Base-by-base conservation (phyloP, 2,888 invertebrate genomes). In the Cataglyphis livida region DNA sequence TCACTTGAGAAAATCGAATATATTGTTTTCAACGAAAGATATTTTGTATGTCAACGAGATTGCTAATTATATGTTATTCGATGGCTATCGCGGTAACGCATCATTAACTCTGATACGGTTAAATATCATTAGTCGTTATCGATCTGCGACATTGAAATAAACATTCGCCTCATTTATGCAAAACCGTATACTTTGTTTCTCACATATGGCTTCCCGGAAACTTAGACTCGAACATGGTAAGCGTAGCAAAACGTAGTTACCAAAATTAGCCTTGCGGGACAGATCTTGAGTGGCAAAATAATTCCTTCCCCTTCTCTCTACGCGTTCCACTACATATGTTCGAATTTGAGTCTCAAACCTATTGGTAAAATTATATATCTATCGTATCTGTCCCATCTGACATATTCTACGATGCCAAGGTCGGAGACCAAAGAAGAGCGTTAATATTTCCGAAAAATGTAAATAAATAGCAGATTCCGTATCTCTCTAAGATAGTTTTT, bases 371-470 rank as follows among this genome's bases (percentile, higher is more conserved):
- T 75, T 61, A 66, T 73, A 66, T 65, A 64, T 65, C 54, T 65
- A 54, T 88, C 83, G 32, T 81, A 76, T 65, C 82, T 28, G 68
- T 86, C 84, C 83, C 41, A 84, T 81, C 84, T 68, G 70, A 73
- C 70, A 28, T 54, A 21, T 71, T 38, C 18, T 57, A 65, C 35
- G 76, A 78, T 88, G 78, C 70, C 78, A 76, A 84, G 88, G 76
- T 86, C 70, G 54, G 25, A 74, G 68, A 6, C 35, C 74, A 10
- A 48, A 35, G 51, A 28, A 64, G 12, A 25, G 48, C n/a, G 75
- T 48, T 44, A 25, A 32, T 18, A 3, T 6, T 68, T 44, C 25
- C 41, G 7, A 35, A 70, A 78, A 78, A 70, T 51, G 18, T 35
- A 44, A 59, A 70, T n/a, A 15, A n/a, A 61, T 18, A 10, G 35